Evolutionary conservation across 2,113 vertebrate species (phyloP).

Genomic region (Lucifuga dentata): DNA sequence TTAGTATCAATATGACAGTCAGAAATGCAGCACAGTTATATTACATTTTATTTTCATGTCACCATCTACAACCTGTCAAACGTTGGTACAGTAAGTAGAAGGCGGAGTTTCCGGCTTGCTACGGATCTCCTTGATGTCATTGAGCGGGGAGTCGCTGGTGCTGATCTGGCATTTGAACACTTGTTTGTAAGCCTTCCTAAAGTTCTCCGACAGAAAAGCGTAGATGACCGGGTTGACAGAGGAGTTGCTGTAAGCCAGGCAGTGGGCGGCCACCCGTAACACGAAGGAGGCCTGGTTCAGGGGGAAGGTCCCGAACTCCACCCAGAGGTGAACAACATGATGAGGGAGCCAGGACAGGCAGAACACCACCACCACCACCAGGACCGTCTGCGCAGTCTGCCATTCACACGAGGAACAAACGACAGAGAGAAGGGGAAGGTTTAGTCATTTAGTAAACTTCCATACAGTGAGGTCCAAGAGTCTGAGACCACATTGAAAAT

Average conservation of each 20-base stretch:
- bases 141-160: conserved; percentile 73
- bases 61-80: conserved; percentile 74
- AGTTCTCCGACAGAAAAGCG: conserved; percentile 97
- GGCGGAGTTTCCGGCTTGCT: conserved; percentile 89
- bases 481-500: no score
- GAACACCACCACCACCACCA: conserved; percentile 98
- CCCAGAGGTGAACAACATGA: conserved; percentile 95
- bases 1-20: conserved; percentile 5
- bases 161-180: conserved; percentile 90
- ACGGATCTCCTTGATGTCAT: conserved; percentile 85
- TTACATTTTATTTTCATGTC: not conserved
- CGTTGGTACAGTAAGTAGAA: conserved; percentile 93
- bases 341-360: conserved; percentile 98
- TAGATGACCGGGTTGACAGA: conserved; percentile 98
- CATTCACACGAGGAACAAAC: conserved; percentile 5
- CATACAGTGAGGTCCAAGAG: no score
- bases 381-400: conserved; percentile 95
- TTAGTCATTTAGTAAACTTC: no score
- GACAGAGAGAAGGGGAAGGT: not conserved
- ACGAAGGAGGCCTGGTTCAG: conserved; percentile 95
- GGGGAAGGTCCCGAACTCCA: conserved; percentile 93
- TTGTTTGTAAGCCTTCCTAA: conserved; percentile 96
- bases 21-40: no score
- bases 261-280: conserved; percentile 91
- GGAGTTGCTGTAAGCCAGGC: conserved; percentile 98